Evolutionary conservation across 2,797 vertebrate species (phyloP), one percentile per base, ranked within the genome.

Genomic region (Atherinosoma microstoma): DNA sequence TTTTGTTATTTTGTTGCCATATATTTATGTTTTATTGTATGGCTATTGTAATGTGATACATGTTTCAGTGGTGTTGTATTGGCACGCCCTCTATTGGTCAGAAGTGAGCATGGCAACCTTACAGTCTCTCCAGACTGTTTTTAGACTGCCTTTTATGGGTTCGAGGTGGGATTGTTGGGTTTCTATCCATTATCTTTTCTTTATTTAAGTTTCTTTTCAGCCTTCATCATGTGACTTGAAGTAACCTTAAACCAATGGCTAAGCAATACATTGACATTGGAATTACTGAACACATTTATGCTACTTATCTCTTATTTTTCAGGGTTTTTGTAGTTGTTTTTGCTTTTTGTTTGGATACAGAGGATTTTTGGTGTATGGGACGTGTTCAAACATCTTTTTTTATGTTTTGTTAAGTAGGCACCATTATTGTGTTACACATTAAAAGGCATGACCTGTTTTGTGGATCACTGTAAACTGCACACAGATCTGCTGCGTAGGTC

Each of bases 71-170:
- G 10, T 6, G 32, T 27, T 51, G 81, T 73, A 53, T 56, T 65
- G 15, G 16, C 62, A 0, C 69, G 81, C 79, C 10, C 88, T 88
- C 91, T 88, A 76, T 89, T 89, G 91, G 87, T 64, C 60, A 71
- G 5, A 15, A 34, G 18, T 22, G 24, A n/a, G 63, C 77, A 2
- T 75, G 15, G 54, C 1, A 61, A 16, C 22, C 24, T 29, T 29
- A 15, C 51, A 29, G 53, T 56, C 51, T 29, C 3, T 22, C 4
- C 24, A 54, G n/a, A 47, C 9, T 54, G 47, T 20, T 42, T 42
- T 42, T 16, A 40, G 38, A 45, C 5, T 18, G 16, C 16, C 40
- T 45, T 45, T 89, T 88, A 89, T 83, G 77, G 22, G 13, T 24
- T 54, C 18, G 3, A 12, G 24, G 11, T 54, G 4, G 24, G 24